Evolutionary conservation across 2,888 invertebrate species (phyloP), one percentile per base, ranked within the genome.

Genomic region (Proisotoma minuta): DNA sequence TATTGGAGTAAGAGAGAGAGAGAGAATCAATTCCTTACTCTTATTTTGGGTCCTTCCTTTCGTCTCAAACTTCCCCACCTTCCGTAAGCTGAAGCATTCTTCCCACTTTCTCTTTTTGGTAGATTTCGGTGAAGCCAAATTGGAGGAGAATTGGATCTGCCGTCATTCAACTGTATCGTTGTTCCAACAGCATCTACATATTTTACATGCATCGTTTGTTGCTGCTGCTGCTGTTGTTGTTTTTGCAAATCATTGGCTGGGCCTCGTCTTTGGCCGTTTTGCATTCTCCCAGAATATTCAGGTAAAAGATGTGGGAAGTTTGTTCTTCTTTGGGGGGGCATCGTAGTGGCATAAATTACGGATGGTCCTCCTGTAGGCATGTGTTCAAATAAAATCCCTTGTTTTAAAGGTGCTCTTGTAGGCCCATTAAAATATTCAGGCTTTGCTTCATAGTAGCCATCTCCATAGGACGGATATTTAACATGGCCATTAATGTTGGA

Each of bases 41-140:
- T n/a, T n/a, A n/a, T n/a, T n/a, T n/a, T n/a, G n/a, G n/a, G n/a
- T n/a, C n/a, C n/a, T n/a, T n/a, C n/a, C n/a, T n/a, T n/a, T n/a
- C n/a, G n/a, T n/a, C 43, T 5, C 4, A 43, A n/a, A 43, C 15
- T n/a, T 5, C 43, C 43, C 18, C 18, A 4, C 18, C 43, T 43
- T 4, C 15, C 4, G 43, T 18, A 12, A 5, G 43, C 8, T 34
- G 34, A 12, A 15, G 20, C 43, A 43, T 43, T 20, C 4, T 20
- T n/a, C 5, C 43, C 18, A 20, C 60, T 60, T 22, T 71, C 73
- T 49, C 73, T 48, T 57, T 73, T 73, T 3, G 73, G 71, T 10
- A 73, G 40, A 54, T 72, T 73, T 27, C 73, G 52, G 23, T 71
- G 72, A 4, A 66, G 58, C 66, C 71, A 67, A 48, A 50, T 22